These are phyloP conservation scores for Lepidotrigona ventralis DNA, from an alignment of 1,140 invertebrate species.

Conservation along the genomic window DNA sequence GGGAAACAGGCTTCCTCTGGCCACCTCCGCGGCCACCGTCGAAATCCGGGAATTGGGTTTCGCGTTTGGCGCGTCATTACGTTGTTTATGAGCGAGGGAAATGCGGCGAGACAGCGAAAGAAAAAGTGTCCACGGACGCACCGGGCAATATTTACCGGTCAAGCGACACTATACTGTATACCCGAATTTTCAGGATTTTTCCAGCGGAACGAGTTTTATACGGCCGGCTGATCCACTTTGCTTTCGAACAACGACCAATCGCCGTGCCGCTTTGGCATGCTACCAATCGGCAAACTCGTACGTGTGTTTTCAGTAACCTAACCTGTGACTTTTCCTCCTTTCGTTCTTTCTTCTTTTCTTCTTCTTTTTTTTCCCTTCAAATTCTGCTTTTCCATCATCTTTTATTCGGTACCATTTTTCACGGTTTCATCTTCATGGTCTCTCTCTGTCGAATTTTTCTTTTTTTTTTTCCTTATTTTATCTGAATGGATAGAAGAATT, in stretches of 20 bases:
- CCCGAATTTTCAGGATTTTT: conserved; percentile 53
- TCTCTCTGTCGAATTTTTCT: background rate
- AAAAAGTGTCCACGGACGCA: conserved; percentile 62
- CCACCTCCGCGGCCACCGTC: conserved; percentile 31
- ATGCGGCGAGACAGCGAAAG: conserved; percentile 68
- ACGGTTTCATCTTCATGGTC: background rate
- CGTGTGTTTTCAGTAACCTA: background rate
- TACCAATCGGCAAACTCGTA: conserved; percentile 55
- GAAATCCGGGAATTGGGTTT: conserved; percentile 68
- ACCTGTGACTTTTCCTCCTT: background rate
- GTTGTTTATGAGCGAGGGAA: conserved; percentile 72
- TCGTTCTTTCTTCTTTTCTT: background rate
- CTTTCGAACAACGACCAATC: conserved; percentile 55
- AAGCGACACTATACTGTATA: conserved; percentile 20
- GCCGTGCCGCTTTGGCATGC: conserved; percentile 56
- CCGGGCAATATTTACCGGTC: conserved; percentile 68
- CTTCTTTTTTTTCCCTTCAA: no score
- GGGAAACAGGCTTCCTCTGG: background rate
- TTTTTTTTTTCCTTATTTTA: background rate
- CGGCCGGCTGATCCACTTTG: conserved; percentile 62
- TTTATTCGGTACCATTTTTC: background rate
- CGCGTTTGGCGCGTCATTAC: conserved; percentile 67
- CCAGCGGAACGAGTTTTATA: conserved; percentile 57
- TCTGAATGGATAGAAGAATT: background rate
- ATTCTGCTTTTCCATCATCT: background rate